These are phyloP conservation scores for Rhynchotus rufescens DNA, from an alignment of 2,797 vertebrate species.

Conservation along the genomic window DNA sequence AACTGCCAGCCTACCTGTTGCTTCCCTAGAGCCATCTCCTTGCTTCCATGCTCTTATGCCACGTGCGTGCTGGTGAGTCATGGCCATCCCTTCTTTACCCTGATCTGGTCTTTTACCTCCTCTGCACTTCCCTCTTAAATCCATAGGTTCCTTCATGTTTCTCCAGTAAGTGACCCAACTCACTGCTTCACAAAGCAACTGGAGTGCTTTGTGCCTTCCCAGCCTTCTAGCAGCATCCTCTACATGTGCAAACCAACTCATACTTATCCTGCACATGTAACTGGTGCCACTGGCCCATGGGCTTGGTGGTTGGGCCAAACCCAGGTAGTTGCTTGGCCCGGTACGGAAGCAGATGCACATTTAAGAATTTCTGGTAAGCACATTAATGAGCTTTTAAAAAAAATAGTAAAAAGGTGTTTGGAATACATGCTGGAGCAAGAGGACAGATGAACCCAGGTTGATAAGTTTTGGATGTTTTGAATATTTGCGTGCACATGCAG, in stretches of 20 bases:
- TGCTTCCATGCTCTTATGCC: neutral
- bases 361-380: neutral
- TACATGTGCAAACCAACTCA: rapidly evolving
- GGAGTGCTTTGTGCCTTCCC: neutral
- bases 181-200: neutral
- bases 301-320: neutral
- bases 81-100: neutral
- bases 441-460: neutral
- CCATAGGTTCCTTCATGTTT: neutral
- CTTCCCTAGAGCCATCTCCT: neutral
- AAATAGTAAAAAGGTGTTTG: neutral
- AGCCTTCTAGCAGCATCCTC: neutral
- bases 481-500: neutral
- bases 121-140: neutral
- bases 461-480: neutral
- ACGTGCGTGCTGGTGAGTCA: neutral
- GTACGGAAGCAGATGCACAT: neutral
- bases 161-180: neutral
- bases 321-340: neutral
- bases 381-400: neutral
- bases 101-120: neutral
- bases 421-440: neutral
- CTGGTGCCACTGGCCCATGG: neutral
- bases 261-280: neutral
- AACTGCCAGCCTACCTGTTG: conserved; percentile 5